Conservation (phyloP, 2,888 invertebrate genomes). For the Yponomeuta sedellus region DNA sequence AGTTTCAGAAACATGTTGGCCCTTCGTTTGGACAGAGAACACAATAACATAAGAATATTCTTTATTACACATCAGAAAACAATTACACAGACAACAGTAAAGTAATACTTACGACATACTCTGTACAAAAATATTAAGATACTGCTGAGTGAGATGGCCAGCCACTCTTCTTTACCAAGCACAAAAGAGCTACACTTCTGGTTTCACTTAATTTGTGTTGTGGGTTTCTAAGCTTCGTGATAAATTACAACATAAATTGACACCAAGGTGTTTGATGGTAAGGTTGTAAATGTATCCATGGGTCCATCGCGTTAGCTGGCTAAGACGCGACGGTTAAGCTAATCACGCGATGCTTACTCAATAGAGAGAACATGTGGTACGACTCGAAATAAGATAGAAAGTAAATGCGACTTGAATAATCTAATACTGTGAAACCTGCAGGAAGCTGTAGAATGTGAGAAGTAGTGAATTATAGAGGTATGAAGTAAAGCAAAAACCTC, state of each 20-base stretch:
- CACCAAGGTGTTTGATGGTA: background rate
- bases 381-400: slow-evolving; percentile 13
- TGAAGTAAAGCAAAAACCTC: too few relatives aligned
- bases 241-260: background rate
- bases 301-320: background rate
- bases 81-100: too few relatives aligned
- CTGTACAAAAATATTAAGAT: background rate
- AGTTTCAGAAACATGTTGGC: too few relatives aligned
- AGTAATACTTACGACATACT: too few relatives aligned
- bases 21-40: too few relatives aligned
- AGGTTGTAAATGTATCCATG: background rate
- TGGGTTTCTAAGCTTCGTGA: background rate
- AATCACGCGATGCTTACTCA: slow-evolving; percentile 19
- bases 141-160: background rate
- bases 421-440: background rate
- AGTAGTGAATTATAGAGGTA: too few relatives aligned
- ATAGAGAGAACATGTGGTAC: slow-evolving; percentile 26
- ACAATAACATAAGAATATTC: too few relatives aligned
- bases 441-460: too few relatives aligned
- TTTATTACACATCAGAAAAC: too few relatives aligned
- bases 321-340: background rate
- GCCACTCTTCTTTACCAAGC: background rate
- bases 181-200: background rate
- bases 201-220: background rate
- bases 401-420: background rate